A percentile compares a stretch with the other conserved stretches of the same genome.
Conservation (phyloP, 1,140 invertebrate species). For the Stratiolaelaps scimitus region DNA sequence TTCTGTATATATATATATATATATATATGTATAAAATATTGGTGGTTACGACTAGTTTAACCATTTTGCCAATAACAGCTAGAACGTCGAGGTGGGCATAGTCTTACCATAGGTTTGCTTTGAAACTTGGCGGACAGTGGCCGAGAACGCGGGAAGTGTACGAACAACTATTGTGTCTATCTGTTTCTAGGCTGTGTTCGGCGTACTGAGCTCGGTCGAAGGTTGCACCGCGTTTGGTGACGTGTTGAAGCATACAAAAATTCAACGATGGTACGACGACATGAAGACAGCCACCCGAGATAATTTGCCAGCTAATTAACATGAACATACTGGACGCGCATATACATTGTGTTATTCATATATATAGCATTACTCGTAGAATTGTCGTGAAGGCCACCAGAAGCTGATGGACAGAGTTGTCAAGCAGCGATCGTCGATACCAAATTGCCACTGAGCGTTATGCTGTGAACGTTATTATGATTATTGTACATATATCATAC, state of each 20-base stretch:
- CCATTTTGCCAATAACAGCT: conserved; percentile 25
- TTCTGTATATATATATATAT: too few species aligned
- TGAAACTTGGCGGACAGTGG: too few species aligned
- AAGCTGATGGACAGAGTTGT: conserved; percentile 27
- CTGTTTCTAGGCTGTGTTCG: conserved; percentile 60
- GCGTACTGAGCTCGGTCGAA: conserved; percentile 83
- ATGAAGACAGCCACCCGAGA: conserved; percentile 41
- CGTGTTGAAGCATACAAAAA: conserved; percentile 55
- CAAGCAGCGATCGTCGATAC: neutral
- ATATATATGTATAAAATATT: conserved; percentile 8
- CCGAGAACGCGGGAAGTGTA: conserved; percentile 32
- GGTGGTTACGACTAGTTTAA: too few species aligned
- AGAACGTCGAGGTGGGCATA: too few species aligned
- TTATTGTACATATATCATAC: too few species aligned
- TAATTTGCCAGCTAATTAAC: too few species aligned
- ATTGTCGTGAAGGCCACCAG: neutral
- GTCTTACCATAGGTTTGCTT: too few species aligned
- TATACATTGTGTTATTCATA: neutral
- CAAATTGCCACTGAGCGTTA: too few species aligned
- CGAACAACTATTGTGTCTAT: conserved; percentile 29
- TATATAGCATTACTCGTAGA: neutral
- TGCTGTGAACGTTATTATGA: too few species aligned
- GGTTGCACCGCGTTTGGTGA: conserved; percentile 85
- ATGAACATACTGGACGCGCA: conserved; percentile 35
- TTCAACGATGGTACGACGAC: conserved; percentile 48